phyloP scores from a whole-genome alignment of 2,888 invertebrate genomes.

The Anagyrus pseudococci region DNA sequence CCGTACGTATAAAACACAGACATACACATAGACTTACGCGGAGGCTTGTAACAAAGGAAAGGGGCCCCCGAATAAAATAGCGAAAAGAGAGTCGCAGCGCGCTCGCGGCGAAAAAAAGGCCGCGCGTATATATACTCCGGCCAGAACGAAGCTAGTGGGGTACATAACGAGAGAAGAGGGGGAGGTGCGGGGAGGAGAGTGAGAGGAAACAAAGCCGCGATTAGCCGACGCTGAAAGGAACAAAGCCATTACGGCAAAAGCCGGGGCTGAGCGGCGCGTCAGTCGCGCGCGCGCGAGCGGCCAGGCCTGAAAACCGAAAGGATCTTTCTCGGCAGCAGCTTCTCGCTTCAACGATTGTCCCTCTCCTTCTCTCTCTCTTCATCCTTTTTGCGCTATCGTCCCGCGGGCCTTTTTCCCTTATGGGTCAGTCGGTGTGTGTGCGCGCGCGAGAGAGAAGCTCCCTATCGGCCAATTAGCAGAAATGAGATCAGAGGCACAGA shows the following conservation, averaged over 20 bases:
- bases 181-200: conserved; percentile 13
- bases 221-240: conserved; percentile 29
- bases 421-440: conserved; percentile 24
- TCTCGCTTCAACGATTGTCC: not conserved
- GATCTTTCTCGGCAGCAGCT: not conserved
- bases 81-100: not conserved
- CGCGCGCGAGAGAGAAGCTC: no score
- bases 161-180: no score
- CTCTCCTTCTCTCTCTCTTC: not conserved
- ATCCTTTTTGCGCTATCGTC: conserved; percentile 2
- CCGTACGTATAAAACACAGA: not conserved
- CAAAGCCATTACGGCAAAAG: conserved; percentile 29
- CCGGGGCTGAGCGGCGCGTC: conserved; percentile 8
- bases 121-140: not conserved
- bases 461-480: conserved; percentile 57
- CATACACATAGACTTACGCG: not conserved
- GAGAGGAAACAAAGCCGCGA: conserved; percentile 12
- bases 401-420: conserved; percentile 28
- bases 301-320: no score
- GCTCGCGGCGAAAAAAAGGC: no score
- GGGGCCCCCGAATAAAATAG: conserved; percentile 19
- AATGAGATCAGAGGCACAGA: conserved; percentile 55
- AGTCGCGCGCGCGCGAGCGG: conserved; percentile 7
- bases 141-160: not conserved
- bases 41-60: conserved; percentile 17